These are phyloP conservation scores for Orthosia incerta DNA, from an alignment of 2,888 invertebrate genomes.

Conservation along the genomic window DNA sequence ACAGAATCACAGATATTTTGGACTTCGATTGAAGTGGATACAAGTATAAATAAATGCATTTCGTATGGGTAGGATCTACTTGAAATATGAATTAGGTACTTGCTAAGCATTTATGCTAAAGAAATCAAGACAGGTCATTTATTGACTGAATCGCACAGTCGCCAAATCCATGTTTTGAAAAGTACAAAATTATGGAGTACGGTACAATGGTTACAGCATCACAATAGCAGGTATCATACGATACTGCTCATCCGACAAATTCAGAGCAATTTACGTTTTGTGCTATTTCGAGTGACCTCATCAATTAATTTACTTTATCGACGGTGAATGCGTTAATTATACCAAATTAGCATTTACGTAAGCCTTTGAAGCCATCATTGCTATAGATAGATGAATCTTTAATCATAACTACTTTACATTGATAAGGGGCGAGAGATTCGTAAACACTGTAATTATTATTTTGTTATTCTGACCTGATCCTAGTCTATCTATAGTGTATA, in stretches of 20 bases:
- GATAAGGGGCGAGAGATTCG: conserved; percentile 19
- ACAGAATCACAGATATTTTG: conserved; percentile 48
- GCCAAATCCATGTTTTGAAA: conserved; percentile 5
- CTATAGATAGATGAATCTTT: conserved; percentile 46
- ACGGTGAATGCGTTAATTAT: conserved; percentile 79
- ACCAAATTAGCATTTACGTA: conserved; percentile 75
- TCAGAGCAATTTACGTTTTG: conserved; percentile 78
- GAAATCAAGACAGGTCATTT: conserved; percentile 4
- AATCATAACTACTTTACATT: conserved; percentile 13
- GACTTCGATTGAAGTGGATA: conserved; percentile 40
- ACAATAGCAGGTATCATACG: conserved; percentile 33
- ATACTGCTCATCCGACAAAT: conserved; percentile 71
- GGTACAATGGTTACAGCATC: background rate
- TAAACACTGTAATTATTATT: conserved; percentile 21
- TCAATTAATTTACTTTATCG: conserved; percentile 84
- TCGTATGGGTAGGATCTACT: background rate
- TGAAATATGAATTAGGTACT: conserved; percentile 8
- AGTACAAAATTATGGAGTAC: background rate
- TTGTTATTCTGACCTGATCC: conserved; percentile 7
- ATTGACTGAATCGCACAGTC: background rate
- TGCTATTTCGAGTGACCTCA: conserved; percentile 84
- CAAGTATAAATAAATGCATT: conserved; percentile 33
- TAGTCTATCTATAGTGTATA: background rate
- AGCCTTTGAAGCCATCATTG: conserved; percentile 50
- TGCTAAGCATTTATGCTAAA: conserved; percentile 18